Evolutionary conservation across 1,140 invertebrate genomes (phyloP), one percentile per base, ranked within the genome.

Genomic region (Drosophila sproati): DNA sequence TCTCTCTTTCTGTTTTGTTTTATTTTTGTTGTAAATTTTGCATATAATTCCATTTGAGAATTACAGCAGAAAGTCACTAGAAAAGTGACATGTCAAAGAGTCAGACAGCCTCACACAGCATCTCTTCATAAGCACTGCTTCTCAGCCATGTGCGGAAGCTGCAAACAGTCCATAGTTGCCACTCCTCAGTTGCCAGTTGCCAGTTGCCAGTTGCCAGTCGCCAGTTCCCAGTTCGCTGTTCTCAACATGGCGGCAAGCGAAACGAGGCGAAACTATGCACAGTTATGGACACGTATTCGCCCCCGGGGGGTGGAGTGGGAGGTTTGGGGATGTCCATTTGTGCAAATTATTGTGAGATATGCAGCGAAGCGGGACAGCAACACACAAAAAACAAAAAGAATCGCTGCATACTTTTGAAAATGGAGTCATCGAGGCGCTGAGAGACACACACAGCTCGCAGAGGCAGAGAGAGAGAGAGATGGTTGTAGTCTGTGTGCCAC

Each of bases 321-420:
- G 45, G 45, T 20, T 39, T 6, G 41, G 57, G 48, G 50, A 59
- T 79, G 82, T 77, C 80, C 83, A 88, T 70, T 88, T 66, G 83
- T 85, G 85, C 83, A 88, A 88, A 88, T 88, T 88, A 89, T 88
- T 88, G 85, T 88, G 85, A 87, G 88, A 80, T 77, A 80, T 78
- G 73, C 76, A 82, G 67, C 39, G 35, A n/a, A 54, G 48, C 52
- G 37, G 12, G 41, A 56, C 69, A 48, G 41, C 54, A 72, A 67
- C 70, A 75, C 56, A 50, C 37, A 73, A 54, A 43, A 57, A 57
- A 28, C 62, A 51, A 59, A 31, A 45, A 31, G 55, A 83, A 77
- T 48, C 83, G 73, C 64, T 74, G 81, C 77, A 80, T 81, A 78
- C 86, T 81, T 78, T 77, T 48, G 79, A 83, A 85, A 85, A 89